phyloP scores from a whole-genome alignment of 2,888 invertebrate genomes.

The Diaperis boleti region DNA sequence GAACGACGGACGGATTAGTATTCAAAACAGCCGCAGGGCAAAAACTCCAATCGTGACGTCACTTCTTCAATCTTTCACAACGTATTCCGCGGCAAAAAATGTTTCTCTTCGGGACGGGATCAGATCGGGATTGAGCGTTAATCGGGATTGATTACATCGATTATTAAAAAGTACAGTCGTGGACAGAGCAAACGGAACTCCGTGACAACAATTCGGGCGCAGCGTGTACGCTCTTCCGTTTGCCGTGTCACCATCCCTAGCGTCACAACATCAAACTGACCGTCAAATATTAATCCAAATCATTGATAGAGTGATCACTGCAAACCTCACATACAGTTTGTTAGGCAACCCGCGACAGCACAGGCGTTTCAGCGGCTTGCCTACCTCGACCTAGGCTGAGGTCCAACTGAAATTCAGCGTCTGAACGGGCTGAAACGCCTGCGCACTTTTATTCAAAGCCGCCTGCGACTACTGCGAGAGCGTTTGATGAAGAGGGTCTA shows the following conservation, averaged over 20 bases:
- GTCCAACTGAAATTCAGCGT: slow-evolving; percentile 38
- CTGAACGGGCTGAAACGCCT: slow-evolving; percentile 35
- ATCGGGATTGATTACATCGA: slow-evolving; percentile 26
- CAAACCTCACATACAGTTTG: slow-evolving; percentile 20
- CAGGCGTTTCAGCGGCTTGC: slow-evolving; percentile 30
- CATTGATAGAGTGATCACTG: slow-evolving; percentile 30
- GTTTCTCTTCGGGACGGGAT: slow-evolving; percentile 8
- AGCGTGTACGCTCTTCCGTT: slow-evolving; percentile 5
- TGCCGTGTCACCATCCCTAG: slow-evolving; percentile 1
- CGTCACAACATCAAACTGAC: slow-evolving; percentile 25
- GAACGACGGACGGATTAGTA: not conserved
- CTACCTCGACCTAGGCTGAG: slow-evolving; percentile 39
- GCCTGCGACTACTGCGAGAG: slow-evolving; percentile 15
- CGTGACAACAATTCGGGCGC: not conserved
- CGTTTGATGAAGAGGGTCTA: slow-evolving; percentile 37
- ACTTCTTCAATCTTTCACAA: not conserved
- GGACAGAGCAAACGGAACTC: slow-evolving; percentile 19
- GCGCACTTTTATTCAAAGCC: slow-evolving; percentile 32
- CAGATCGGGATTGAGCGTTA: slow-evolving; percentile 4
- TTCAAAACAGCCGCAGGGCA: not conserved
- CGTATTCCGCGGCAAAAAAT: not conserved
- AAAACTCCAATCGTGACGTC: not conserved
- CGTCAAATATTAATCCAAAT: slow-evolving; percentile 28
- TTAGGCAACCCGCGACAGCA: slow-evolving; percentile 38
- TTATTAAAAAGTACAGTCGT: slow-evolving; percentile 25